Evolutionary conservation across 2,888 invertebrate species (phyloP), one percentile per base, ranked within the genome.

Genomic region (Allolobophora icterica): DNA sequence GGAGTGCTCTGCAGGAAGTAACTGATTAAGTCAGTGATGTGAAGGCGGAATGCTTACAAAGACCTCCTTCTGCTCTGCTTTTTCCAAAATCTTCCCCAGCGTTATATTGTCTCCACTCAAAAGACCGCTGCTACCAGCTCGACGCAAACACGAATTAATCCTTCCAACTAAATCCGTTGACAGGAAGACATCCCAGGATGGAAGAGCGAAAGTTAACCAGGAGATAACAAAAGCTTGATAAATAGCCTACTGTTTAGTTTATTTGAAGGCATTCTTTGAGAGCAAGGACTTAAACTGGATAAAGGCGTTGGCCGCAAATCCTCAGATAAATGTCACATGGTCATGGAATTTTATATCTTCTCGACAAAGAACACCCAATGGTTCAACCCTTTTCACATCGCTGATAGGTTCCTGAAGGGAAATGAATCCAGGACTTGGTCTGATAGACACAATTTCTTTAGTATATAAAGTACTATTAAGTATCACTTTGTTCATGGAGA

Each of bases 151-250:
- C n/a, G 52, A 71, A n/a, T 30, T 8, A 71, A 11, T 71, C 71
- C 71, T n/a, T 71, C n/a, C n/a, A 71, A n/a, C n/a, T 71, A n/a
- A 71, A n/a, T 71, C 71, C n/a, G n/a, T 71, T n/a, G 71, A 71
- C 21, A 52, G 52, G 19, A 52, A 21, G 52, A 52, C 21, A 52
- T 13, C n/a, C 71, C 52, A 52, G 2, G 52, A 52, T 52, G 52
- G 24, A 52, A 24, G 24, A 21, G 5, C 52, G 24, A 2, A 52
- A 52, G 21, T 52, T 24, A 52, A 52, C 52, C 52, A 8, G 52
- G 52, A 24, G 52, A 52, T 24, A 24, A 52, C 6, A 24, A 52
- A 24, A 52, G 52, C 24, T 52, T 21, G 52, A 52, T 24, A 24
- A 52, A 52, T 52, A 19, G n/a, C n/a, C n/a, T n/a, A n/a, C n/a